These are phyloP conservation scores for Spinibarbus caldwelli DNA, from an alignment of 2,797 vertebrate genomes.

Conservation along the genomic window DNA sequence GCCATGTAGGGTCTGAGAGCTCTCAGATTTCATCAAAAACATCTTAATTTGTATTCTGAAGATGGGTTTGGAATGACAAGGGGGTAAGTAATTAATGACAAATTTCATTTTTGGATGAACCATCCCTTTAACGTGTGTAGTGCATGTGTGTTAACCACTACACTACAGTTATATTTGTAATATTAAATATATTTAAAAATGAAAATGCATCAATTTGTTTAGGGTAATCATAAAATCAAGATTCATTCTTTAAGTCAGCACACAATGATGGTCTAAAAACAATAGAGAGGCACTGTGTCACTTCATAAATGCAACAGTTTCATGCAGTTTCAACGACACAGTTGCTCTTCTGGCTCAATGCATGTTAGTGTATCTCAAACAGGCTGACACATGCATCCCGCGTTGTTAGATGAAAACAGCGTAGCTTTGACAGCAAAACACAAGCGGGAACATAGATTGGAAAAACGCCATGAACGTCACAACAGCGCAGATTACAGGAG, in stretches of 20 bases:
- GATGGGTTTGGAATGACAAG: too few relatives aligned
- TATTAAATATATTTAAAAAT: too few relatives aligned
- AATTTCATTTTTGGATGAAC: too few relatives aligned
- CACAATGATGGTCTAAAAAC: background rate
- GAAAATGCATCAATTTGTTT: too few relatives aligned
- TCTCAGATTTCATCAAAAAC: too few relatives aligned
- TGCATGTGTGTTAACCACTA: too few relatives aligned
- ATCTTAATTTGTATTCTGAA: too few relatives aligned
- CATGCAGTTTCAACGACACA: background rate
- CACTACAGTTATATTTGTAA: too few relatives aligned
- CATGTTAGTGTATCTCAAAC: background rate
- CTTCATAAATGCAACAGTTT: background rate
- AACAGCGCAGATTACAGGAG: conserved; percentile 12
- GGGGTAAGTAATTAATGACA: too few relatives aligned
- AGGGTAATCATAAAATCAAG: too few relatives aligned
- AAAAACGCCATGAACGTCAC: conserved; percentile 10
- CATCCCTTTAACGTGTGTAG: background rate
- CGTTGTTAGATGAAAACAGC: background rate
- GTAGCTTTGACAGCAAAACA: conserved; percentile 1
- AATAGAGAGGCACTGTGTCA: background rate
- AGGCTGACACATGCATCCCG: background rate
- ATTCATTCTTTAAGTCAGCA: background rate
- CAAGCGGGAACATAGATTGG: conserved; percentile 8
- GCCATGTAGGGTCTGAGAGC: too few relatives aligned
- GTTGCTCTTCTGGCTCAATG: background rate